Base-by-base conservation (phyloP, 2,888 invertebrate species). In the Orthosia gothica region DNA sequence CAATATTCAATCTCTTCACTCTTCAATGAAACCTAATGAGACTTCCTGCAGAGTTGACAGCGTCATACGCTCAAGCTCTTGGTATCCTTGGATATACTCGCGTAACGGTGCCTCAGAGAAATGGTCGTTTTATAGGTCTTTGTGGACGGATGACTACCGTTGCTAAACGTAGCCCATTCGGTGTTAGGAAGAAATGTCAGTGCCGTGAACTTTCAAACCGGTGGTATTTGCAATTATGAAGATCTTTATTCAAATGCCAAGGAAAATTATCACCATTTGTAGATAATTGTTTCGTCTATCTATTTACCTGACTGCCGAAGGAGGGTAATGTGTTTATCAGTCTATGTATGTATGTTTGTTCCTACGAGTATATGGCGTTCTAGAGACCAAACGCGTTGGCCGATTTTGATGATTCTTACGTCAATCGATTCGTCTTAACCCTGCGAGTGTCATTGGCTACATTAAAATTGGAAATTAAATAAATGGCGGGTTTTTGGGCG, bases 181-280 rank as follows among this genome's bases (percentile, higher is more conserved):
- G 54, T 72, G 55, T 67, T 81, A 77, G 67, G 66, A 81, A 82
- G 70, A 90, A 92, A 92, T 91, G 91, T 81, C 91, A 90, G 73
- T 81, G 82, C 81, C 84, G 74, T 89, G 88, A 89, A 89, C 89
- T 88, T 90, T 88, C 50, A 74, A 79, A 80, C 70, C 58, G 67
- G 69, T 65, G 78, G 40, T 74, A 77, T 83, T 81, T 78, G 59
- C 78, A 81, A 82, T 74, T 73, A 79, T 66, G 47, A 26, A 74
- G 59, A 63, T 84, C n/a, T 74, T 80, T 72, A 68, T 75, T 66
- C 52, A 87, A 90, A 90, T 89, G 89, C 83, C 89, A 90, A 87
- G 89, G 89, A 64, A 70, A 86, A 85, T 84, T 61, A 71, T 70
- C 55, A 59, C 26, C 54, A 74, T 64, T 32, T 16, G 55, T 50